Evolutionary conservation across 2,888 invertebrate species (phyloP).

Genomic region (Crossocerus cetratus): DNA sequence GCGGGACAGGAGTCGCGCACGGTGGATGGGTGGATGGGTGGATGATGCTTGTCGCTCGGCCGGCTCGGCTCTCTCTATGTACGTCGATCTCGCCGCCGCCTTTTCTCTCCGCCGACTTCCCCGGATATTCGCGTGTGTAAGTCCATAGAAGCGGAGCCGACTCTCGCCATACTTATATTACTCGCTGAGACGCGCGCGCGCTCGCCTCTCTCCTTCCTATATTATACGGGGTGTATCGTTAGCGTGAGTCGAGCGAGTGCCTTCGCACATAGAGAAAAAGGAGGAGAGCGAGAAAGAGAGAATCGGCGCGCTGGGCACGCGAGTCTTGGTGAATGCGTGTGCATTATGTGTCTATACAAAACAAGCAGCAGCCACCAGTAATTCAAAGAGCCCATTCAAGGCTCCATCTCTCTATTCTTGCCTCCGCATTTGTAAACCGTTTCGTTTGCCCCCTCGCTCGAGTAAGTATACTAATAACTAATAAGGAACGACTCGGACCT

Average conservation of each 20-base stretch:
- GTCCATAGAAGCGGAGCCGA: slow-evolving; percentile 39
- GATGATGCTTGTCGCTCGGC: slow-evolving; percentile 48
- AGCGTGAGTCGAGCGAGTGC: slow-evolving; percentile 12
- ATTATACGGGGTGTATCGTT: slow-evolving; percentile 38
- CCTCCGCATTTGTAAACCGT: slow-evolving; percentile 67
- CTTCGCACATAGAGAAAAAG: slow-evolving; percentile 5
- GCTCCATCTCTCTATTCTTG: slow-evolving; percentile 70
- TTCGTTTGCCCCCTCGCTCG: slow-evolving; percentile 61
- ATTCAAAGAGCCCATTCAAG: slow-evolving; percentile 73
- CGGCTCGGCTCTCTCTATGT: slow-evolving; percentile 20
- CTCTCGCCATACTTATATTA: slow-evolving; percentile 51
- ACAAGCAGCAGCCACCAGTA: slow-evolving; percentile 69
- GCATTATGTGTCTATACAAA: slow-evolving; percentile 67
- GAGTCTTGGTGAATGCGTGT: slow-evolving; percentile 51
- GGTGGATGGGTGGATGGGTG: too few relatives aligned
- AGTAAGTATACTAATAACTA: slow-evolving; percentile 65
- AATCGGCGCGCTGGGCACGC: slow-evolving; percentile 3
- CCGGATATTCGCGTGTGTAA: slow-evolving; percentile 51
- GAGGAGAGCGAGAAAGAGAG: too few relatives aligned
- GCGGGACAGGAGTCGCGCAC: slow-evolving; percentile 33
- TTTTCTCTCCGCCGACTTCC: slow-evolving; percentile 49
- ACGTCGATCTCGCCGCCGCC: slow-evolving; percentile 30
- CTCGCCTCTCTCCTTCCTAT: slow-evolving; percentile 21
- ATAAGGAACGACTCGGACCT: slow-evolving; percentile 64
- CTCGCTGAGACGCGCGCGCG: slow-evolving; percentile 55